These are phyloP conservation scores for Tachysurus fulvidraco DNA, from an alignment of 2,113 vertebrate species.

Conservation along the genomic window DNA sequence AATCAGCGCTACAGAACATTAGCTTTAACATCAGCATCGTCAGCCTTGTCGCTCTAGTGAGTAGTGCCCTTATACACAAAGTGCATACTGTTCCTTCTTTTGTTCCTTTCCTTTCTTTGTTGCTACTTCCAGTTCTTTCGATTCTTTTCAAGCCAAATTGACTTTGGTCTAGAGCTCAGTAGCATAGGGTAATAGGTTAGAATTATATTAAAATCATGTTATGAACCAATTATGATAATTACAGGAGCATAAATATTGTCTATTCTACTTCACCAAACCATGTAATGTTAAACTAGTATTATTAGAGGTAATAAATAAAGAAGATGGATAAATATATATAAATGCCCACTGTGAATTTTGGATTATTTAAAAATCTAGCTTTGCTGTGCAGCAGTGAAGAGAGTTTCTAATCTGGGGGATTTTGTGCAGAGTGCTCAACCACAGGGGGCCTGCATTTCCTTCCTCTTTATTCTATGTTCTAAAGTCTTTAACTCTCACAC, in stretches of 20 bases:
- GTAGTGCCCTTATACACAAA: conserved; percentile 51
- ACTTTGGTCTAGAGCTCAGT: neutral
- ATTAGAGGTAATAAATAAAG: neutral
- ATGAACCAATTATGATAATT: conserved; percentile 4
- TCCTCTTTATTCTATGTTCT: conserved; percentile 54
- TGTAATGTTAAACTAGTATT: neutral
- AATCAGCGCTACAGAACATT: conserved; percentile 84
- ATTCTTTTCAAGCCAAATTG: neutral
- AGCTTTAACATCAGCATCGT: conserved; percentile 94
- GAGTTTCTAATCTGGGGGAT: neutral
- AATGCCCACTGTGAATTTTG: neutral
- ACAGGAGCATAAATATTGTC: neutral
- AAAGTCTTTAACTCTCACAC: neutral
- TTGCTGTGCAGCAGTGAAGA: neutral
- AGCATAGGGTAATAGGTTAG: conserved; percentile 14
- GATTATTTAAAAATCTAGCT: neutral
- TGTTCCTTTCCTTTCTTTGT: neutral
- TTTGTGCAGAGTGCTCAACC: neutral
- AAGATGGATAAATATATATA: neutral
- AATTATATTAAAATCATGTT: conserved; percentile 29
- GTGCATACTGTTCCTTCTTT: neutral
- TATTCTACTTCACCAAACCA: neutral
- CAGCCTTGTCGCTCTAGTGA: conserved; percentile 89
- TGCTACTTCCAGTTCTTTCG: neutral
- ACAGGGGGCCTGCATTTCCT: conserved; percentile 44